These are phyloP conservation scores for Sylvilagus floridanus DNA, from an alignment of 2,797 vertebrate species.

Conservation along the genomic window DNA sequence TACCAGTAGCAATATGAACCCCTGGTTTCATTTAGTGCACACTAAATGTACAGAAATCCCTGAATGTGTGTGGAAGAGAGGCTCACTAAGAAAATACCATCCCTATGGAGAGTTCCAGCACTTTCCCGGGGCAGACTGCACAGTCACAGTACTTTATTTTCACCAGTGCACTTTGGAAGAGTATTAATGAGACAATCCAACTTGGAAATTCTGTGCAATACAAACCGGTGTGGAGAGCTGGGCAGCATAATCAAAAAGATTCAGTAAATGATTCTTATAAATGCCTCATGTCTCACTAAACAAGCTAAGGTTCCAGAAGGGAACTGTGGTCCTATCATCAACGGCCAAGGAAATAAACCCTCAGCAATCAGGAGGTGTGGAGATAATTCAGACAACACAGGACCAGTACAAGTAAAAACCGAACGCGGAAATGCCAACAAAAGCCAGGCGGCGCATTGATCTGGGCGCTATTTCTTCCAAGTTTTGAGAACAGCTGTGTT, in stretches of 20 bases:
- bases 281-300: background rate
- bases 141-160: background rate
- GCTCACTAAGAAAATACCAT: background rate
- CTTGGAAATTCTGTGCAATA: background rate
- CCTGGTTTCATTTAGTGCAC: background rate
- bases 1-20: background rate
- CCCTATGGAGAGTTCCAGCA: background rate
- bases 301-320: background rate
- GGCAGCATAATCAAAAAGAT: background rate
- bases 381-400: background rate
- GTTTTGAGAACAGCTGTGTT: background rate
- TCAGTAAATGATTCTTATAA: background rate
- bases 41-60: conserved; percentile 21
- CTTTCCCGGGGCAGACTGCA: background rate
- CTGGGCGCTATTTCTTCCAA: background rate
- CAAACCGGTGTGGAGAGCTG: background rate
- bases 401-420: background rate
- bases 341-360: background rate
- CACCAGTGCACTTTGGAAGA: background rate
- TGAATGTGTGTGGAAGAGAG: background rate
- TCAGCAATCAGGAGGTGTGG: background rate
- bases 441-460: background rate
- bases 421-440: background rate
- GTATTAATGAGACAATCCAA: background rate
- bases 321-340: background rate